These are phyloP conservation scores for Tethea ocularis DNA, from an alignment of 2,888 invertebrate species.

Conservation along the genomic window DNA sequence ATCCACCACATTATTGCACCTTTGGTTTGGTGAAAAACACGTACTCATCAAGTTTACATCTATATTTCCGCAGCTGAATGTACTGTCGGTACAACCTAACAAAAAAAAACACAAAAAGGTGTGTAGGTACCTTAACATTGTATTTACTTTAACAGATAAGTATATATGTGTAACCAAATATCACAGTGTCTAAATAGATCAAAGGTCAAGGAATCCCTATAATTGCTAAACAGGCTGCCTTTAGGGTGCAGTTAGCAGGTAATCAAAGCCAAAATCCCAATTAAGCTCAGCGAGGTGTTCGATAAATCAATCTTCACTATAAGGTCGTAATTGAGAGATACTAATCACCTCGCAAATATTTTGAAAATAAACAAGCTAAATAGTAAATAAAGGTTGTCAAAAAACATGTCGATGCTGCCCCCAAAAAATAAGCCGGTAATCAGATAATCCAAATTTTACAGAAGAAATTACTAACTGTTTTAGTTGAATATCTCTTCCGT, in stretches of 20 bases:
- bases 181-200: not conserved
- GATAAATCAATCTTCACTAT: not conserved
- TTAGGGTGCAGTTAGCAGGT: not conserved
- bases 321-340: not conserved
- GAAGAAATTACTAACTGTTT: no score
- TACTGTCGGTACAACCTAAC: slow-evolving; percentile 86
- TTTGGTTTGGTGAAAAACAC: slow-evolving; percentile 87
- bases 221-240: not conserved
- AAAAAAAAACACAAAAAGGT: slow-evolving; percentile 15
- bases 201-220: not conserved
- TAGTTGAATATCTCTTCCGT: no score
- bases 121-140: no score
- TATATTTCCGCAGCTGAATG: slow-evolving; percentile 88
- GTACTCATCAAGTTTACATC: slow-evolving; percentile 80
- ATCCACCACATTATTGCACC: slow-evolving; percentile 88
- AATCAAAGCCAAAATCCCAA: not conserved
- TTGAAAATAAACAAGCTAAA: no score
- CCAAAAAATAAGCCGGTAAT: no score
- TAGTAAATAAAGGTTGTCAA: no score
- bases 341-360: not conserved
- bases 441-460: no score
- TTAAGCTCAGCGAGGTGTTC: not conserved
- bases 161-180: not conserved
- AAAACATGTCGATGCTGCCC: no score
- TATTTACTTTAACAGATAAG: not conserved